Evolutionary conservation across 2,113 vertebrate genomes (phyloP), one percentile per base, ranked within the genome.

Genomic region (Calidris pugnax): DNA sequence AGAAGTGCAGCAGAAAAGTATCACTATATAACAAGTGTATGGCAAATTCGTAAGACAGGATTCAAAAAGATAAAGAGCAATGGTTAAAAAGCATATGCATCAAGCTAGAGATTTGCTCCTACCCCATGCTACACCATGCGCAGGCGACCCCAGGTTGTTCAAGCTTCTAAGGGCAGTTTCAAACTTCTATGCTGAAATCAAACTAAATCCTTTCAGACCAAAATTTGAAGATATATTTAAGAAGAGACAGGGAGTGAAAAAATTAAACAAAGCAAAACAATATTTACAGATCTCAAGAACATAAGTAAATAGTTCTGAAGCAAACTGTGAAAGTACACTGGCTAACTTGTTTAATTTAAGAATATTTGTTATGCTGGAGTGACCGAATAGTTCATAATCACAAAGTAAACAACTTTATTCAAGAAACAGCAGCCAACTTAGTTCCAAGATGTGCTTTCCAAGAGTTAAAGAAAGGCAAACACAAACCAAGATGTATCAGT

Each of bases 401-500:
- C 2, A 48, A 63, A 62, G 28, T 75, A 47, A 2, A 41, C 2
- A 59, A 10, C 0, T 32, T 41, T 77, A 18, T 59, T 78, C 24
- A 78, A 71, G 60, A 57, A 16, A 20, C 1, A 87, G 2, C 10
- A 57, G 14, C 1, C 3, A 60, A 6, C n/a, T n/a, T n/a, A n/a
- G n/a, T n/a, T n/a, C n/a, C n/a, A n/a, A n/a, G n/a, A n/a, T n/a
- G n/a, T n/a, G n/a, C 8, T 89, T 67, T 87, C 17, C 20, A 55
- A 45, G 39, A 33, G 4, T 30, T 84, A 13, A 56, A 67, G 50
- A 18, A 63, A 12, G 17, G 3, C 5, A 33, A 45, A 53, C 8
- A 59, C 22, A 48, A 51, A 1, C 0, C 4, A 55, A 53, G 6
- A 14, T 13, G 2, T 20, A 51, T 23, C 13, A 66, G 2, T 48